phyloP scores from a whole-genome alignment of 2,888 invertebrate species.

The Lithophane ornitopus region DNA sequence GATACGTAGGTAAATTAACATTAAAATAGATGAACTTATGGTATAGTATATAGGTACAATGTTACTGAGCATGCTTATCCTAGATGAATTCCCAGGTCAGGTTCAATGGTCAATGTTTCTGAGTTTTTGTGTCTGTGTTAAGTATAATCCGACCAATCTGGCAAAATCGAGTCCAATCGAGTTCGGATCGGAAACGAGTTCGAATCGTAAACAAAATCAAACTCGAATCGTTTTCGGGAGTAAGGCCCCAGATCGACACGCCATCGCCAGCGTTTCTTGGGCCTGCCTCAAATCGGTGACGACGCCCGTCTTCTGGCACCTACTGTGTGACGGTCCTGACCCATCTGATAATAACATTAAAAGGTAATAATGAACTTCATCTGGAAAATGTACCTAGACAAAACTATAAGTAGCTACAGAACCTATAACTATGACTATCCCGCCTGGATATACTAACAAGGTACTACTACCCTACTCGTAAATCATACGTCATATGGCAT shows the following conservation, averaged over 20 bases:
- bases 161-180: neutral
- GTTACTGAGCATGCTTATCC: neutral
- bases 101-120: too few species aligned
- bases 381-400: neutral
- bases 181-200: too few species aligned
- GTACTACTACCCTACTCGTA: neutral
- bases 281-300: neutral
- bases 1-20: neutral
- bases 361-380: neutral
- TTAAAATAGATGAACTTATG: neutral
- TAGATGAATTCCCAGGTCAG: neutral
- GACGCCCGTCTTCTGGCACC: neutral
- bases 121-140: neutral
- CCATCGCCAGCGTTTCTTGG: neutral
- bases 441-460: neutral
- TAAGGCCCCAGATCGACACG: too few species aligned
- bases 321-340: neutral
- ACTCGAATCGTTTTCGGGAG: too few species aligned
- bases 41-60: neutral
- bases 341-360: neutral
- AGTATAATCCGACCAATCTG: neutral
- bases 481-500: neutral
- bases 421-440: neutral
- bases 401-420: neutral
- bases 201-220: too few species aligned